Conservation (phyloP, 1,140 invertebrate species). For the Drosophila setifemur region DNA sequence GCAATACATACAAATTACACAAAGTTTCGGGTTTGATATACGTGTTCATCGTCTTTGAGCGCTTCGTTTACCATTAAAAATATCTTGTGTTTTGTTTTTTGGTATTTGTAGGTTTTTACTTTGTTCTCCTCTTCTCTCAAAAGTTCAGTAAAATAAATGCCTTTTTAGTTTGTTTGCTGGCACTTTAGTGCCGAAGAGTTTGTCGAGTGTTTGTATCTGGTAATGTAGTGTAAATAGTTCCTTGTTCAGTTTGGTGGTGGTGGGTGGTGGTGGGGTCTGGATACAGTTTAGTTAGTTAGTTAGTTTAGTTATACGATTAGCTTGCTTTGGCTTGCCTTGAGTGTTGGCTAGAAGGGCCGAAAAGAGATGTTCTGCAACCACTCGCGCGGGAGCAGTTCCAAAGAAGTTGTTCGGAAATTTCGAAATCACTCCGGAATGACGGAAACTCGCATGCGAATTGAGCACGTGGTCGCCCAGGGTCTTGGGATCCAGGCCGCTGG, state of each 20-base stretch:
- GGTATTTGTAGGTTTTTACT: slow-evolving; percentile 23
- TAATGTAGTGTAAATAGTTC: slow-evolving; percentile 69
- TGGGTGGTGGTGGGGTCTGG: slow-evolving; percentile 6
- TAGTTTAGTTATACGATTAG: slow-evolving; percentile 45
- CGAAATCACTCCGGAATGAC: slow-evolving; percentile 53
- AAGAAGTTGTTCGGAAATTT: slow-evolving; percentile 40
- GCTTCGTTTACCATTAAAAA: slow-evolving; percentile 13
- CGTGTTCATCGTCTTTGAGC: slow-evolving; percentile 17
- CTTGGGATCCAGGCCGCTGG: slow-evolving; percentile 9
- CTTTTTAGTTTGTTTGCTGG: slow-evolving; percentile 70
- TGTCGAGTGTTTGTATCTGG: slow-evolving; percentile 49
- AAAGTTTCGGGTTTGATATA: slow-evolving; percentile 26
- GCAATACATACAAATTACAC: slow-evolving; percentile 41
- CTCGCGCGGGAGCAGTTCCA: slow-evolving; percentile 12
- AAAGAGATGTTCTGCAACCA: slow-evolving; percentile 11
- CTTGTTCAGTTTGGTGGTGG: slow-evolving; percentile 41
- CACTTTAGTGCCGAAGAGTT: slow-evolving; percentile 43
- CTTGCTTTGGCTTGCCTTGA: slow-evolving; percentile 40
- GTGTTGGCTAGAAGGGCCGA: slow-evolving; percentile 32
- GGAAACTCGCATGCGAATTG: slow-evolving; percentile 62
- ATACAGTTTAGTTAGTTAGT: slow-evolving; percentile 32
- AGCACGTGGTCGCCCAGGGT: slow-evolving; percentile 3
- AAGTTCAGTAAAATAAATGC: slow-evolving; percentile 79
- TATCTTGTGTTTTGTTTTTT: slow-evolving; percentile 29
- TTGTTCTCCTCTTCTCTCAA: slow-evolving; percentile 53